phyloP scores from a whole-genome alignment of 2,797 vertebrate genomes.

The Pitangus sulphuratus region DNA sequence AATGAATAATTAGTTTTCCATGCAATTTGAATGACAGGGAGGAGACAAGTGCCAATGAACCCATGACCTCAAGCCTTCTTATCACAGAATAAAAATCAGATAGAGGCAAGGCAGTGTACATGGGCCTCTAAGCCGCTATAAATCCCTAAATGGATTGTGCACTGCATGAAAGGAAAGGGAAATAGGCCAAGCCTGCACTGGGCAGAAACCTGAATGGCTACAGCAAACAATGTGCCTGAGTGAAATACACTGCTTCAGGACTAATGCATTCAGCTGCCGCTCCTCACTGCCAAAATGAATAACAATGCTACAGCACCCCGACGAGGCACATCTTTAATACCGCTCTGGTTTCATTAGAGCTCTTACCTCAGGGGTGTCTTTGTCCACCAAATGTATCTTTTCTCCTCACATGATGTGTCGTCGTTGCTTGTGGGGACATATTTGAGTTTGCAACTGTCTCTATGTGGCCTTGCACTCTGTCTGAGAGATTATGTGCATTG shows the following conservation, averaged over 20 bases:
- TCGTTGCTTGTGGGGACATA: background rate
- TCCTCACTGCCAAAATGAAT: background rate
- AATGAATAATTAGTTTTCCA: background rate
- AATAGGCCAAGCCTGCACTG: slow-evolving; percentile 35
- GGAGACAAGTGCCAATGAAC: background rate
- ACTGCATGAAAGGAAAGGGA: slow-evolving; percentile 45
- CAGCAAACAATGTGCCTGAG: slow-evolving; percentile 13
- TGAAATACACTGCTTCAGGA: background rate
- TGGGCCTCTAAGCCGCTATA: slow-evolving; percentile 58
- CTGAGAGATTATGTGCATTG: background rate
- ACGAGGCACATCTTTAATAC: background rate
- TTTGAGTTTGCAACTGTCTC: background rate
- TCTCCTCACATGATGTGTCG: background rate
- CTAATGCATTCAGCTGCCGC: background rate
- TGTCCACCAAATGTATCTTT: background rate
- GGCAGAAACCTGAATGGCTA: slow-evolving; percentile 39
- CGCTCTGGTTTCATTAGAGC: background rate
- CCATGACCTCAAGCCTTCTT: slow-evolving; percentile 44
- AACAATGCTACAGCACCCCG: background rate
- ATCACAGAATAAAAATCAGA: slow-evolving; percentile 59
- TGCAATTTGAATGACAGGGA: background rate
- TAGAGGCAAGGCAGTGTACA: slow-evolving; percentile 44
- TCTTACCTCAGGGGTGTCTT: background rate
- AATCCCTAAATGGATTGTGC: slow-evolving; percentile 73
- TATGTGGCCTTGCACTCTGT: fast-evolving